Evolutionary conservation across 1,140 invertebrate species (phyloP).

Genomic region (Drosophila yakuba): DNA sequence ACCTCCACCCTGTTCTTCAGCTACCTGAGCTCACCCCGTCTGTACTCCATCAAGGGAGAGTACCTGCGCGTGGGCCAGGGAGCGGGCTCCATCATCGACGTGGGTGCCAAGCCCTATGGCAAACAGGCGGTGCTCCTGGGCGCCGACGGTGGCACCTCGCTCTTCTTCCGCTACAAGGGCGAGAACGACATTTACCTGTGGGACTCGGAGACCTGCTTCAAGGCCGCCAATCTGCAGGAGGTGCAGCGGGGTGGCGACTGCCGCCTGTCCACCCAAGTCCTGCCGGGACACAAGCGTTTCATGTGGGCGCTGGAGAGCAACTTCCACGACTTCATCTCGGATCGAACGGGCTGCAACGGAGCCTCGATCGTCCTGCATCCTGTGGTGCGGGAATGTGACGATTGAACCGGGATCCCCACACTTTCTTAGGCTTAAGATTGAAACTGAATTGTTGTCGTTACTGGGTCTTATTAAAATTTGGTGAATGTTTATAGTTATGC

Average conservation of each 20-base stretch:
- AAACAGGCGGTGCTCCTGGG: slow-evolving; percentile 87
- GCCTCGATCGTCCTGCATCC: slow-evolving; percentile 86
- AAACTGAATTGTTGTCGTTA: slow-evolving; percentile 35
- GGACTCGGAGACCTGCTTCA: slow-evolving; percentile 87
- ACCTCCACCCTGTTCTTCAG: slow-evolving; percentile 86
- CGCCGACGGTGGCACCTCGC: slow-evolving; percentile 86
- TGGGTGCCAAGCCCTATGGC: slow-evolving; percentile 86
- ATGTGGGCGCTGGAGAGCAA: slow-evolving; percentile 89
- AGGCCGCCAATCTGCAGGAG: slow-evolving; percentile 86
- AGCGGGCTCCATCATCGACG: slow-evolving; percentile 86
- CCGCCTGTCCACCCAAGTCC: slow-evolving; percentile 87
- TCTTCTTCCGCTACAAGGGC: slow-evolving; percentile 88
- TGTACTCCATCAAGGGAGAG: slow-evolving; percentile 86
- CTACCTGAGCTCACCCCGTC: slow-evolving; percentile 86
- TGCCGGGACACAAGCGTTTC: slow-evolving; percentile 86
- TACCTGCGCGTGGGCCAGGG: slow-evolving; percentile 85
- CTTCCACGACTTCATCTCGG: slow-evolving; percentile 87
- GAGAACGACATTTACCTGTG: slow-evolving; percentile 87
- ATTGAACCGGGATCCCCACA: slow-evolving; percentile 28
- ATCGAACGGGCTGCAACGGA: slow-evolving; percentile 86
- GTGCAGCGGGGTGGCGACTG: slow-evolving; percentile 87
- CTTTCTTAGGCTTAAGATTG: slow-evolving; percentile 35
- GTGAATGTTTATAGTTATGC: slow-evolving; percentile 1
- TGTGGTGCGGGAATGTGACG: slow-evolving; percentile 84
- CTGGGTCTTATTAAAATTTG: slow-evolving; percentile 29